phyloP scores from a whole-genome alignment of 2,113 vertebrate genomes.

The Menura novaehollandiae region DNA sequence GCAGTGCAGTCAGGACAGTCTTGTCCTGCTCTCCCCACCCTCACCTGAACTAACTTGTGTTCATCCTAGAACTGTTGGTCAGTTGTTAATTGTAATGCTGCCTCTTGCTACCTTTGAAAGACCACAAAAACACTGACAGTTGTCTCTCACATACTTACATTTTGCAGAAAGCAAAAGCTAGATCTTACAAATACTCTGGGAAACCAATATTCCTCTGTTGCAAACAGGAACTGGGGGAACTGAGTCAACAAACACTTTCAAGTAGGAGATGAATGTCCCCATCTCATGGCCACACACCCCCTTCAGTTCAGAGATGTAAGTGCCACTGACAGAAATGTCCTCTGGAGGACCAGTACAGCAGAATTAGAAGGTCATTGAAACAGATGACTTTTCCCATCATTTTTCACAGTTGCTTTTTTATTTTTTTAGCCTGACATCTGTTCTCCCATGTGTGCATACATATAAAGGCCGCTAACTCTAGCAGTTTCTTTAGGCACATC shows the following conservation, averaged over 20 bases:
- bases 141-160: neutral
- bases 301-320: neutral
- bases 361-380: neutral
- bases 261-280: neutral
- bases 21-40: neutral
- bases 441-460: neutral
- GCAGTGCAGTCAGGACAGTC: neutral
- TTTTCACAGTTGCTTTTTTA: neutral
- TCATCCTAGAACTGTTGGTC: neutral
- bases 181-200: neutral
- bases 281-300: neutral
- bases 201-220: neutral
- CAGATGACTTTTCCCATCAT: neutral
- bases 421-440: neutral
- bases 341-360: neutral
- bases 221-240: neutral
- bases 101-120: neutral
- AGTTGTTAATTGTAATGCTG: neutral
- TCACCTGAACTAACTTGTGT: neutral
- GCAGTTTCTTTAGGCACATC: neutral
- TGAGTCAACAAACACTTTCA: neutral
- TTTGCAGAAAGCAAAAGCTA: constrained; percentile 4
- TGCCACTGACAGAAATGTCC: neutral
- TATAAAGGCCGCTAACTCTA: neutral
- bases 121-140: neutral